These are phyloP conservation scores for Tipula unca DNA, from an alignment of 2,888 invertebrate genomes.

Conservation along the genomic window DNA sequence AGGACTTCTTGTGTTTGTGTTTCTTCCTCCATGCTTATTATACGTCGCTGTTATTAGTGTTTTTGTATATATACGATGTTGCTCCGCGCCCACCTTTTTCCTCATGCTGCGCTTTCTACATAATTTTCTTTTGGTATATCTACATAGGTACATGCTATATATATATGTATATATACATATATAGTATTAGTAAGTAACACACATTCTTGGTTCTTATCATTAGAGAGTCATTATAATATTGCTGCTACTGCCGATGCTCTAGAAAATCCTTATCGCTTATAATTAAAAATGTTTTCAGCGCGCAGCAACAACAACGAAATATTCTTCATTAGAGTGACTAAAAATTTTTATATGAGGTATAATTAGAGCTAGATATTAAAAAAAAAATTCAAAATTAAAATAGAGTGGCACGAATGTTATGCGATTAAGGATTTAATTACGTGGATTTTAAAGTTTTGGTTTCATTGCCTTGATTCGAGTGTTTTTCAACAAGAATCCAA, in stretches of 20 bases:
- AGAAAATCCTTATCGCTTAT: not conserved
- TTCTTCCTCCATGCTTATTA: not conserved
- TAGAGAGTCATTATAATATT: constrained; percentile 3
- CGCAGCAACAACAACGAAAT: not conserved
- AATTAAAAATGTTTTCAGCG: not conserved
- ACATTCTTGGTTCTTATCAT: not conserved
- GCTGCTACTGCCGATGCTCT: not conserved
- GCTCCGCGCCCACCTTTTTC: not conserved
- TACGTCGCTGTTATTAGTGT: not conserved
- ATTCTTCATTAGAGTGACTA: not conserved
- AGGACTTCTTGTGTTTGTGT: constrained; percentile 8
- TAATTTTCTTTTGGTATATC: not conserved
- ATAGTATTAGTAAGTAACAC: too few species aligned
- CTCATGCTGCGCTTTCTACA: not conserved
- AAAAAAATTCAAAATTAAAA: too few species aligned
- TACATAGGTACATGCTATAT: too few species aligned
- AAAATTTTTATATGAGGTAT: not conserved
- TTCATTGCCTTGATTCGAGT: too few species aligned
- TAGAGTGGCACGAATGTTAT: not conserved
- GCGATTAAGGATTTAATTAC: not conserved
- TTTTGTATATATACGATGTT: not conserved
- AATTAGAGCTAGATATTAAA: not conserved
- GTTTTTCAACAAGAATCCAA: too few species aligned
- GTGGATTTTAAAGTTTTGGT: not conserved
- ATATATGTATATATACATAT: too few species aligned